These are phyloP conservation scores for Aspiorhynchus laticeps DNA, from an alignment of 2,113 vertebrate genomes.

Conservation along the genomic window DNA sequence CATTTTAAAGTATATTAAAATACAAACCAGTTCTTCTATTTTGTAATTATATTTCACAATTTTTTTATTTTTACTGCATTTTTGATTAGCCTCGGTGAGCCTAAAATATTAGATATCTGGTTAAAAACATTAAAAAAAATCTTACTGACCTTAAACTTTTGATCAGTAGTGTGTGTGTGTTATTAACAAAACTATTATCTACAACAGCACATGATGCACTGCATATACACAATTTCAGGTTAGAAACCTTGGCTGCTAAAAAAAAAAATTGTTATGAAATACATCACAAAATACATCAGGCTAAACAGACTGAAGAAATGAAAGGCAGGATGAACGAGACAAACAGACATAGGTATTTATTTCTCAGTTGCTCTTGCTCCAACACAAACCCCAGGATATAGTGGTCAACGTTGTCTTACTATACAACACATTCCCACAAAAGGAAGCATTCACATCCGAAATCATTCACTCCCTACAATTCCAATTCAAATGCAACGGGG, in stretches of 20 bases:
- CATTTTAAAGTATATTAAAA: not conserved
- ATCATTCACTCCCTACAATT: constrained; percentile 48
- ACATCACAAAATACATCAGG: not conserved
- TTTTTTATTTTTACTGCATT: not conserved
- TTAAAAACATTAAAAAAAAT: not conserved
- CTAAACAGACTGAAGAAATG: constrained; percentile 37
- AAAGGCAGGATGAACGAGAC: constrained; percentile 59
- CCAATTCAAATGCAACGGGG: constrained; percentile 67
- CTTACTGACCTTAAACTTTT: no score
- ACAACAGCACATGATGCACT: not conserved
- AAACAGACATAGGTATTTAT: constrained; percentile 57
- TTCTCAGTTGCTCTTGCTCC: constrained; percentile 47
- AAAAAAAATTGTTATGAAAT: not conserved
- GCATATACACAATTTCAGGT: not conserved
- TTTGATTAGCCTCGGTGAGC: not conserved
- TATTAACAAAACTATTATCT: no score
- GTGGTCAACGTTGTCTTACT: constrained; percentile 80
- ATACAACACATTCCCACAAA: constrained; percentile 84
- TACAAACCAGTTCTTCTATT: not conserved
- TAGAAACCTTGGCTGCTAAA: not conserved
- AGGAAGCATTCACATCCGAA: constrained; percentile 73
- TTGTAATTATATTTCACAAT: not conserved
- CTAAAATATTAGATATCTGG: not conserved
- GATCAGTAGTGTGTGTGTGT: not conserved
- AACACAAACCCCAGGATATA: constrained; percentile 66